These are phyloP conservation scores for Trachemys scripta DNA, from an alignment of 2,113 vertebrate genomes.

Conservation along the genomic window DNA sequence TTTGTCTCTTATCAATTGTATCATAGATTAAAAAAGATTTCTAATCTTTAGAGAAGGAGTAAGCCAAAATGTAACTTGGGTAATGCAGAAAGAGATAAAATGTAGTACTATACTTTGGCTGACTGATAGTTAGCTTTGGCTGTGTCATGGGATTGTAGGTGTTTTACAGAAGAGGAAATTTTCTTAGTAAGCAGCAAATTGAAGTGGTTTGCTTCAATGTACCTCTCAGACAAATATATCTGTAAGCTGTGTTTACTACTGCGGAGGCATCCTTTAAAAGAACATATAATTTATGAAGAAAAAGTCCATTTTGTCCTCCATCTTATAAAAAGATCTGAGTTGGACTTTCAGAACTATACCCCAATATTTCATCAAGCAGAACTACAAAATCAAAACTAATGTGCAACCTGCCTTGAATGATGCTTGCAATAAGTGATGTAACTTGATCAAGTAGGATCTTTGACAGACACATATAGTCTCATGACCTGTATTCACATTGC, in stretches of 20 bases:
- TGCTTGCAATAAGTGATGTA: not conserved
- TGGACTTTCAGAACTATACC: not conserved
- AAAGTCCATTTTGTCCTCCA: not conserved
- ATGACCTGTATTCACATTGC: not conserved
- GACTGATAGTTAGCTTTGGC: not conserved
- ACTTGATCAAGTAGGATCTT: not conserved
- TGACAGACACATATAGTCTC: not conserved
- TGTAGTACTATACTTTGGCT: not conserved
- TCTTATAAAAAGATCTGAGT: not conserved
- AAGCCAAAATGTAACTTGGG: not conserved
- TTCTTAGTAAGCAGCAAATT: not conserved
- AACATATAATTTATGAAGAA: not conserved
- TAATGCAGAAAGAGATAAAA: not conserved
- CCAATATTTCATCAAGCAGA: not conserved
- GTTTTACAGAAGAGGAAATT: fast-evolving
- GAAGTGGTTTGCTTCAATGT: not conserved
- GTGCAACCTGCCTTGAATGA: not conserved
- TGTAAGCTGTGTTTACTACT: not conserved
- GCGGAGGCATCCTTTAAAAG: not conserved
- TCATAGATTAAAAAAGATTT: not conserved
- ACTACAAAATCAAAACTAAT: not conserved
- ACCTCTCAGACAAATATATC: not conserved
- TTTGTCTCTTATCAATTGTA: not conserved
- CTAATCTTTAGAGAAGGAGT: not conserved
- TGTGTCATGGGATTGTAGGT: not conserved